These are phyloP conservation scores for Falco rusticolus DNA, from an alignment of 2,797 vertebrate genomes.

Conservation along the genomic window DNA sequence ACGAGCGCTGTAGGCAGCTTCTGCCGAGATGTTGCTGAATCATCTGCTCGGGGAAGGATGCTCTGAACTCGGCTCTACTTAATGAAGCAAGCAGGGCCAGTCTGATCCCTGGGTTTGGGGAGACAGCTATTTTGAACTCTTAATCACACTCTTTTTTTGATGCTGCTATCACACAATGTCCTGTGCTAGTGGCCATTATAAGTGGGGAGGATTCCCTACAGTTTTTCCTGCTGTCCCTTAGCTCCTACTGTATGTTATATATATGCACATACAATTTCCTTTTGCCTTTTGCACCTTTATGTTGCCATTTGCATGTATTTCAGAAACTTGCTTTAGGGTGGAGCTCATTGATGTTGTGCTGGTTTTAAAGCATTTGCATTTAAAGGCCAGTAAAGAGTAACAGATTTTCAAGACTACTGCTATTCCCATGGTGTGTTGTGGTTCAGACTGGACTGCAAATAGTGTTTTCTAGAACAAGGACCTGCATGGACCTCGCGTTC, in stretches of 20 bases:
- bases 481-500: not conserved
- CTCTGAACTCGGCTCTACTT: not conserved
- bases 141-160: not conserved
- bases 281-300: not conserved
- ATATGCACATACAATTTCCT: not conserved
- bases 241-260: not conserved
- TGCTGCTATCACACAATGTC: not conserved
- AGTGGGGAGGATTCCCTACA: not conserved
- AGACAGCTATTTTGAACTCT: not conserved
- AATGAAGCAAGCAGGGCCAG: not conserved
- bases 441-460: not conserved
- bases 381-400: not conserved
- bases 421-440: not conserved
- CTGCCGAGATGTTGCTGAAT: not conserved
- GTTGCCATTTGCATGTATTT: not conserved
- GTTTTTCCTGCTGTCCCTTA: not conserved
- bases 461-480: not conserved
- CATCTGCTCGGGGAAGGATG: not conserved
- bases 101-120: not conserved
- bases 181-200: not conserved
- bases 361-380: not conserved
- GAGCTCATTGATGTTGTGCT: not conserved
- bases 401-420: not conserved
- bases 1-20: fast-evolving
- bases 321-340: not conserved